These are phyloP conservation scores for Oceanodroma leucorhoa DNA, from an alignment of 2,797 vertebrate genomes.

Conservation along the genomic window DNA sequence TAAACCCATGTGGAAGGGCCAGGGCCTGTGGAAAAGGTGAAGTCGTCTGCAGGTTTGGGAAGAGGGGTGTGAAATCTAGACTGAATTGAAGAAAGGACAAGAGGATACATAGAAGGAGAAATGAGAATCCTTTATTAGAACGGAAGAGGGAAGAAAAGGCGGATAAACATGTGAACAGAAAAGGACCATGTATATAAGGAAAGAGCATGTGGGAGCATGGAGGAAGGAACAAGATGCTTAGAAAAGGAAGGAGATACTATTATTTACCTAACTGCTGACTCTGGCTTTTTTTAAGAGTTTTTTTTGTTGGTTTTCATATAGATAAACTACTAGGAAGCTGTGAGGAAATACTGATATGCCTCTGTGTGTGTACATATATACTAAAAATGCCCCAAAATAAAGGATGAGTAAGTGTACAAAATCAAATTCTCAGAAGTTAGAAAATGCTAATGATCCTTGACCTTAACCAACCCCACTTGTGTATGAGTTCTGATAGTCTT, in stretches of 20 bases:
- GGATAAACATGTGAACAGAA: neutral
- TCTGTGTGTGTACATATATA: rapidly evolving
- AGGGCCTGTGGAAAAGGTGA: neutral
- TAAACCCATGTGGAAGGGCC: rapidly evolving
- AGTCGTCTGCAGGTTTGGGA: neutral
- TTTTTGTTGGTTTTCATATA: neutral
- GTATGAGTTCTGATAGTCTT: neutral
- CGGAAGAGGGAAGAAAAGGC: neutral
- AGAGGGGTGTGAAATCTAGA: neutral
- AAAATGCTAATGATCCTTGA: neutral
- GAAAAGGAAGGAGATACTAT: neutral
- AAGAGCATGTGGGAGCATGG: neutral
- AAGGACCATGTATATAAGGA: neutral
- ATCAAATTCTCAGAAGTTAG: neutral
- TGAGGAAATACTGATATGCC: neutral
- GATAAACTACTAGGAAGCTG: neutral
- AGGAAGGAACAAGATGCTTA: neutral
- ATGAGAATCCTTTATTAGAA: neutral
- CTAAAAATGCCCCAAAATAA: neutral
- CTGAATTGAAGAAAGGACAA: neutral
- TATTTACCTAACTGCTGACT: neutral
- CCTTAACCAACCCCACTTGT: neutral
- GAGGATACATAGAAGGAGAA: neutral
- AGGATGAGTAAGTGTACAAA: neutral
- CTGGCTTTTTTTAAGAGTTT: neutral